Base-by-base conservation (phyloP, 2,797 vertebrate species). In the Xenops minutus region DNA sequence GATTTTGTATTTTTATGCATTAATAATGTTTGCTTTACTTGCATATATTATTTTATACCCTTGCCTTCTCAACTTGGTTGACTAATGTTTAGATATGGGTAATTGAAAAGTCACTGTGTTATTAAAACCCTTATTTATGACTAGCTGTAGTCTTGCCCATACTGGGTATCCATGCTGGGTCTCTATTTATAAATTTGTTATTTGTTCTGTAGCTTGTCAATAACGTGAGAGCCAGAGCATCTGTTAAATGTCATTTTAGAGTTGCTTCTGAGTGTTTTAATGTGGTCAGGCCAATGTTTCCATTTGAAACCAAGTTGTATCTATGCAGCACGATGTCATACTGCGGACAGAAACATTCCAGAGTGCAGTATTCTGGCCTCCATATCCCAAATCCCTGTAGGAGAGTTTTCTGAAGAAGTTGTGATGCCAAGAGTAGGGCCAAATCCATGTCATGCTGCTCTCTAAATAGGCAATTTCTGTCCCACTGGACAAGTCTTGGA, bases 131-230 rank as follows among this genome's bases (percentile, higher is more conserved):
- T 92, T 52, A 88, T 86, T 93, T 96, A 84, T 81, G 48, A 81
- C 17, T 79, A 43, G 36, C 62, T 94, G 66, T 55, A 79, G 79
- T 79, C 76, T 86, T 96, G 44, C 36, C 81, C 79, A 66, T 83
- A 85, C 59, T 77, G 72, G 48, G 15, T 83, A 80, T 61, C 82
- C 62, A 55, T 94, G 58, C 73, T 84, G 36, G 32, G 7, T 93
- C 44, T 95, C 93, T 96, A 89, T 94, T 96, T 97, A 91, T 92
- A 95, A 84, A 74, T 89, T 82, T 84, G 79, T 88, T 95, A 64
- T 95, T 96, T 95, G 49, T 93, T 95, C 85, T 80, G 74, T 54
- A 74, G 83, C 93, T 93, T 94, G 91, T 95, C 95, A 96, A 92
- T 94, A 95, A 49, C 66, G 61, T 27, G 34, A 76, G 73, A 92